Evolutionary conservation across 2,888 invertebrate genomes (phyloP).

Genomic region (Kuschelorhynchus macadamiae): DNA sequence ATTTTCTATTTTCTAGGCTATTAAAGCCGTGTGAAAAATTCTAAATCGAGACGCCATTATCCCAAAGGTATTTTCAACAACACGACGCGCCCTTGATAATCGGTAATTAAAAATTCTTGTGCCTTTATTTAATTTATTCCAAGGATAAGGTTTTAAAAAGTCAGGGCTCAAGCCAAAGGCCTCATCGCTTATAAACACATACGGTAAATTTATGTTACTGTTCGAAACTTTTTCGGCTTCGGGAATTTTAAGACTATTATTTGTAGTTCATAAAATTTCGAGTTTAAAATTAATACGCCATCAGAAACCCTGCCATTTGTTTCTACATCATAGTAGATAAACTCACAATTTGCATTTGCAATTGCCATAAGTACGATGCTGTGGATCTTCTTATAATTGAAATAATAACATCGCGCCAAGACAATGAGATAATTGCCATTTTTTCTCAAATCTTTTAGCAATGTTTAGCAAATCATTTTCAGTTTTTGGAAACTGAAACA

Average conservation of each 20-base stretch:
- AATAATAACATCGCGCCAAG: not conserved
- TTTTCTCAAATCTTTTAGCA: too few species aligned
- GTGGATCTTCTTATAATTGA: not conserved
- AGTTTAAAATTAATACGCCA: not conserved
- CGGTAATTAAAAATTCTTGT: not conserved
- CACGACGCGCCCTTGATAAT: not conserved
- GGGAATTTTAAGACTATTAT: too few species aligned
- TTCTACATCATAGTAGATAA: conserved; percentile 1
- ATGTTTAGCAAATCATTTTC: too few species aligned
- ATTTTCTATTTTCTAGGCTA: not conserved
- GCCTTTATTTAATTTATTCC: not conserved
- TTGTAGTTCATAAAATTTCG: too few species aligned
- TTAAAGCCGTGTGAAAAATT: not conserved
- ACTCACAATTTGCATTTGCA: conserved; percentile 12
- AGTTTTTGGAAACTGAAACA: too few species aligned
- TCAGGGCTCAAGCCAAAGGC: conserved; percentile 51
- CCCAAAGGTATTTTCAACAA: conserved; percentile 55
- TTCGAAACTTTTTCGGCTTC: not conserved
- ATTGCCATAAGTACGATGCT: conserved; percentile 17
- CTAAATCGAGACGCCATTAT: conserved; percentile 49
- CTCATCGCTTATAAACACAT: conserved; percentile 46
- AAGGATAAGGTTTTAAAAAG: conserved; percentile 13
- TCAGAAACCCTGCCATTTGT: conserved; percentile 22
- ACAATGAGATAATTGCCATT: too few species aligned
- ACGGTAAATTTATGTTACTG: not conserved